Conservation (phyloP, 2,888 invertebrate species). For the Cataglyphis livida region DNA sequence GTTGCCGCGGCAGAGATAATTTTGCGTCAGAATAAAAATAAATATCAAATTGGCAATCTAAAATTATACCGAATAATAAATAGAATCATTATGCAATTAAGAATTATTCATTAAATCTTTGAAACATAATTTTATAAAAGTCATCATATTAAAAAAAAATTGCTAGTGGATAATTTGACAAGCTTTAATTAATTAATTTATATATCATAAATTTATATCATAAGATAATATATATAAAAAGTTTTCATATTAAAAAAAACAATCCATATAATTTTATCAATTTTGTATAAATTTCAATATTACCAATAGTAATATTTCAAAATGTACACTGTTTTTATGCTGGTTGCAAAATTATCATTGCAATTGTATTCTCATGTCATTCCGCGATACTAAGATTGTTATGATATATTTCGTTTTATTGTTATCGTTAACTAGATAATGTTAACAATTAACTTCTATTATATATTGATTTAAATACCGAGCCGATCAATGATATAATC, state of each 20-base stretch:
- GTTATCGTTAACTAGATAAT: slow-evolving; percentile 34
- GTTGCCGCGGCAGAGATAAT: slow-evolving; percentile 2
- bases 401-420: slow-evolving; percentile 22
- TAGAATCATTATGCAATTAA: not conserved
- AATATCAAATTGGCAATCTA: not conserved
- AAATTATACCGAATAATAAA: not conserved
- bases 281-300: not conserved
- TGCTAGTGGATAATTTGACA: not conserved
- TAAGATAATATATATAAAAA: not conserved
- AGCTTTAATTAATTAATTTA: not conserved
- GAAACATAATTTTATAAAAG: not conserved
- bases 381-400: slow-evolving; percentile 14
- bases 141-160: not conserved
- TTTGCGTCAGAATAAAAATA: not conserved
- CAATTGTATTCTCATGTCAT: not conserved
- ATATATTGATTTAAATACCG: not conserved
- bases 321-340: not conserved
- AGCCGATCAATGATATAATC: slow-evolving; percentile 31
- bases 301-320: no score
- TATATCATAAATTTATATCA: not conserved
- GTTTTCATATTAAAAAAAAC: not conserved
- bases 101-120: not conserved
- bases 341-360: slow-evolving; percentile 7
- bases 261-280: not conserved
- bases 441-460: slow-evolving; percentile 28